Percentiles rank a stretch among this genome's conserved stretches.
Evolutionary conservation across 2,888 invertebrate species (phyloP).

Genomic region (Apotomis turbidana): DNA sequence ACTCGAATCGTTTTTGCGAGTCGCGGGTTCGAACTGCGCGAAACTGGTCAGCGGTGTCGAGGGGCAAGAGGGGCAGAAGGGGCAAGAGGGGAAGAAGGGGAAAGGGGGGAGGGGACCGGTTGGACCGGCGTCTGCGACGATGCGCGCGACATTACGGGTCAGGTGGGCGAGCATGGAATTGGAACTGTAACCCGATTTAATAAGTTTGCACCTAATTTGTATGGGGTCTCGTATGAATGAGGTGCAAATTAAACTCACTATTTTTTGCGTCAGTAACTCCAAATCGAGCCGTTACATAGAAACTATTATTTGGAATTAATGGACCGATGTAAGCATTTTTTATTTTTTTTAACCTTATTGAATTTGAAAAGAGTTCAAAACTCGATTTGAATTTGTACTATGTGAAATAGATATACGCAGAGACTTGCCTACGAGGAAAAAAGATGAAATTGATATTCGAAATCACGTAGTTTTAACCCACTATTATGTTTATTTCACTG

Average conservation of each 20-base stretch:
- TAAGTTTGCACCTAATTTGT: neutral
- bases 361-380: too few relatives aligned
- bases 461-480: too few relatives aligned
- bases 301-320: too few relatives aligned
- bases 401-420: too few relatives aligned
- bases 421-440: too few relatives aligned
- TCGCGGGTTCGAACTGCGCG: conserved; percentile 27
- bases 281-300: too few relatives aligned
- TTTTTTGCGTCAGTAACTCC: too few relatives aligned
- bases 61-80: conserved; percentile 6
- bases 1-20: conserved; percentile 37
- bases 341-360: too few relatives aligned
- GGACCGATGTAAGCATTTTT: too few relatives aligned
- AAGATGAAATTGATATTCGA: too few relatives aligned
- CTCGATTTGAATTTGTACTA: too few relatives aligned
- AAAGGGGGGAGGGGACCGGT: conserved; percentile 33
- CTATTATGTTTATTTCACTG: too few relatives aligned
- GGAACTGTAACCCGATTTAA: neutral
- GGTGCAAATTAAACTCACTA: neutral
- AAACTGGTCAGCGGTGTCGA: conserved; percentile 24
- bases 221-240: neutral
- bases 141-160: conserved; percentile 5
- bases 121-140: conserved; percentile 37
- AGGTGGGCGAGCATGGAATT: conserved; percentile 14
- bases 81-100: conserved; percentile 8